Base-by-base conservation (phyloP, 1,140 invertebrate species). In the Dendroctonus ponderosae region DNA sequence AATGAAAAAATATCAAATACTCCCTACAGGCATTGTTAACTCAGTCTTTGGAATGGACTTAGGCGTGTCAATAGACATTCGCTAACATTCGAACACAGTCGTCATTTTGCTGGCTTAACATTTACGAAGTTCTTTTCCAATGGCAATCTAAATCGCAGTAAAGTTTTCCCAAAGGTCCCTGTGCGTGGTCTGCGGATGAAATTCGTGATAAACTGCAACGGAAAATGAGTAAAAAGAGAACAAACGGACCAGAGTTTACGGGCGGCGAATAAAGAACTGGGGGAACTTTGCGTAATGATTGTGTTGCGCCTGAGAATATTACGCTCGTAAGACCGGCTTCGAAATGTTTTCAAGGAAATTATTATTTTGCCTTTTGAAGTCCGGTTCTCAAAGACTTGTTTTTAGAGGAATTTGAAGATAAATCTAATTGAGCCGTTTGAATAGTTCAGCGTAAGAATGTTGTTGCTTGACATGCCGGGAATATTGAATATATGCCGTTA, bases 251-350 rank as follows among this genome's bases (percentile, higher is more conserved):
- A 12, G 12, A 46, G 43, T 11, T 9, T 46, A 12, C 8, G 12
- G 43, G 12, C 43, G 43, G 12, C 43, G 43, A 46, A 12, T 12
- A 46, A 46, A 46, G 43, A 46, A 46, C 43, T 46, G 43, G 43
- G 43, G 53, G 53, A 56, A 56, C 53, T 56, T 56, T 39, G 53
- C 38, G 53, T 56, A 56, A 56, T 56, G 53, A 56, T 40, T 56
- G 53, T 56, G 53, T 56, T 56, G 53, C 53, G 53, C 53, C 53
- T 56, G 53, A 56, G 53, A 56, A 56, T 56, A 56, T 56, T 56
- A 41, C 39, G 53, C 9, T 11, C 9, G 15, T 56, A 56, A 56
- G 53, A 11, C n/a, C 53, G 53, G 53, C 38, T 41, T 26, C 37
- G 53, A 41, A 56, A 40, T 56, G 53, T 41, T 56, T 56, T 56